Percentiles rank a stretch among this genome's conserved stretches.
These are phyloP conservation scores for Ctenopoma multispine DNA, from an alignment of 2,797 vertebrate species.

Conservation along the genomic window DNA sequence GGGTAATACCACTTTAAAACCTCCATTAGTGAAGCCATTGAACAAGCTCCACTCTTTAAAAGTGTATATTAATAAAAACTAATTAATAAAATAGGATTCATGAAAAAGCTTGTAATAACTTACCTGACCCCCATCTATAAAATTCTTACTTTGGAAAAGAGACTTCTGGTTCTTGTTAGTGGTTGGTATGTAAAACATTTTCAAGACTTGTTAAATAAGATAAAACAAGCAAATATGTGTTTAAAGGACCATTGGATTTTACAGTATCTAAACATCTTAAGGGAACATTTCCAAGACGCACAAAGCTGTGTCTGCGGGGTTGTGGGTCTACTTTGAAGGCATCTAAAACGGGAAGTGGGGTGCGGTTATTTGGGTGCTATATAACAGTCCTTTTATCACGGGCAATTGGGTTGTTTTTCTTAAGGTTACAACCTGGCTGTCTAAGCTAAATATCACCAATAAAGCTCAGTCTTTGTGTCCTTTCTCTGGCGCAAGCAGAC, in stretches of 20 bases:
- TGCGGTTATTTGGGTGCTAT: conserved; percentile 79
- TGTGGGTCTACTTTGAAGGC: conserved; percentile 62
- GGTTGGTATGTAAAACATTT: conserved; percentile 10
- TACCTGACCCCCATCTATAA: conserved; percentile 20
- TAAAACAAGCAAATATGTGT: conserved; percentile 23
- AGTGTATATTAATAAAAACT: conserved; percentile 35
- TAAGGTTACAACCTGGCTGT: conserved; percentile 85
- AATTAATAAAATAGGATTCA: conserved; percentile 42
- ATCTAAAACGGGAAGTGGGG: conserved; percentile 74
- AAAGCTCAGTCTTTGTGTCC: conserved; percentile 85
- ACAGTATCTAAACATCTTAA: conserved; percentile 21
- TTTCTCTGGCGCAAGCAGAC: conserved; percentile 81
- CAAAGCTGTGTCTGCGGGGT: conserved; percentile 37
- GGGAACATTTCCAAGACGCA: conserved; percentile 41
- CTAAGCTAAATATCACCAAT: conserved; percentile 87
- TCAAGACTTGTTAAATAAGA: conserved; percentile 21
- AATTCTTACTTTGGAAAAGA: conserved; percentile 5
- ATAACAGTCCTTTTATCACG: conserved; percentile 82
- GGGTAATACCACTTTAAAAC: conserved; percentile 26
- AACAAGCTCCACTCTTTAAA: conserved; percentile 17
- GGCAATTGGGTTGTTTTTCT: conserved; percentile 88
- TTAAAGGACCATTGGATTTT: conserved; percentile 36
- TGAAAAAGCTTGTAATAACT: conserved; percentile 20
- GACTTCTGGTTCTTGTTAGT: conserved; percentile 3
- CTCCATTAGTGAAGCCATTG: conserved; percentile 38